Conservation (phyloP, 2,888 invertebrate species). For the Drosophila paramelanica region DNA sequence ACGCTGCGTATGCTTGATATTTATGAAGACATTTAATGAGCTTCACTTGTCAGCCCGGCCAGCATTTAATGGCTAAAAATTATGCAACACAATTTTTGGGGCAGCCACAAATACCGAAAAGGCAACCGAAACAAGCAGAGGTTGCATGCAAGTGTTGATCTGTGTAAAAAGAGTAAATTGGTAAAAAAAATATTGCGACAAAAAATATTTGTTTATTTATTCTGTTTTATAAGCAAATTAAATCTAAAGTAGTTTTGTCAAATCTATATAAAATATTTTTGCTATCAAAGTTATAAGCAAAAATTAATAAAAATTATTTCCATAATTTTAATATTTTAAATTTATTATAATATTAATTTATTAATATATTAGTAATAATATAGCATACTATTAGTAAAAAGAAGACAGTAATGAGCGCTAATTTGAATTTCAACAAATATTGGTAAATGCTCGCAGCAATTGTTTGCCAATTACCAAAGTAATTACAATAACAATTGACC, state of each 20-base stretch:
- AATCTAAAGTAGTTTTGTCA: too few species aligned
- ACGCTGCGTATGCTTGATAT: conserved; percentile 67
- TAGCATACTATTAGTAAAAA: background rate
- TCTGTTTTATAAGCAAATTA: too few species aligned
- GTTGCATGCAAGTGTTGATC: too few species aligned
- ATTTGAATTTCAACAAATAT: background rate
- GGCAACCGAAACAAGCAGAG: background rate
- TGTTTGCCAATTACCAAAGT: conserved; percentile 11
- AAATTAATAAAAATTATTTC: too few species aligned
- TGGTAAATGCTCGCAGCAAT: background rate
- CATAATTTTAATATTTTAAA: too few species aligned
- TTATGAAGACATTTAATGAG: conserved; percentile 46
- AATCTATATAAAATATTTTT: too few species aligned
- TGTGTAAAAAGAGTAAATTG: too few species aligned
- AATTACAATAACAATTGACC: conserved; percentile 7
- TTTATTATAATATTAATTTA: too few species aligned
- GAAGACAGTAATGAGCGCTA: background rate
- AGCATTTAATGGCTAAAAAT: conserved; percentile 28
- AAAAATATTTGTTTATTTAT: too few species aligned
- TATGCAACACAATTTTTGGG: conserved; percentile 12
- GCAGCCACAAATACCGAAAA: conserved; percentile 3
- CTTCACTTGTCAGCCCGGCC: conserved; percentile 30
- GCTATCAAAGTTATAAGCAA: too few species aligned
- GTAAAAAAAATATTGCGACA: too few species aligned
- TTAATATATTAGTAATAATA: too few species aligned